Base-by-base conservation (phyloP, 2,113 vertebrate species). In the Vireo altiloquus region DNA sequence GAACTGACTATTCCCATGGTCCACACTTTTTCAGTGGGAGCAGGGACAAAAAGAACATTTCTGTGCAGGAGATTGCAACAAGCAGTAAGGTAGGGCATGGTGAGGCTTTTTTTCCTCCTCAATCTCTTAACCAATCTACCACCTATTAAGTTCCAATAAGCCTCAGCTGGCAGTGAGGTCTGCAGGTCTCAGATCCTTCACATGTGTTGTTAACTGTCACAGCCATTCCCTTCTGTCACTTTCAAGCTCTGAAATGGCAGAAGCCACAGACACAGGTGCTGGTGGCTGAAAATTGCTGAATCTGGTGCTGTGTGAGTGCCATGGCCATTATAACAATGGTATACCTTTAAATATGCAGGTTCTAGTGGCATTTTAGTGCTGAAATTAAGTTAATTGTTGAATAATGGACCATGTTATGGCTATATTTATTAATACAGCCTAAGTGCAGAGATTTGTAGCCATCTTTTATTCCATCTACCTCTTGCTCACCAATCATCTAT, bases 401-500 rank as follows among this genome's bases (percentile, higher is more conserved):
- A 80, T 57, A 94, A 89, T 92, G 52, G 31, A 70, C 63, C 60
- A 66, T 66, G 15, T 78, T 94, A 87, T 30, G 42, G 35, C 44
- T 88, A 2, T 70, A 88, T 90, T 86, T 86, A 83, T 95, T 95
- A 94, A 82, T 74, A 49, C 9, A 86, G 40, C 60, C 68, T 86
- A 82, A 94, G 69, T 90, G 56, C 56, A 92, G 52, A 84, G 42
- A 69, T 93, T 78, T 83, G 24, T 56, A 77, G 52, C 28, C 33
- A 71, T 63, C 63, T 75, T 94, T 89, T 33, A 60, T 76, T 86
- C 20, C 10, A 44, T 60, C 33, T 59, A 52, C 39, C 8, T 80
- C 46, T 79, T 60, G 31, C 60, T 92, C 57, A 53, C 60, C 37
- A 64, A 66, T 64, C 4, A 46, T 64, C n/a, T 76, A 15, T 69